Base-by-base conservation (phyloP, 2,888 invertebrate genomes). In the Siphonodentalium dalli region DNA sequence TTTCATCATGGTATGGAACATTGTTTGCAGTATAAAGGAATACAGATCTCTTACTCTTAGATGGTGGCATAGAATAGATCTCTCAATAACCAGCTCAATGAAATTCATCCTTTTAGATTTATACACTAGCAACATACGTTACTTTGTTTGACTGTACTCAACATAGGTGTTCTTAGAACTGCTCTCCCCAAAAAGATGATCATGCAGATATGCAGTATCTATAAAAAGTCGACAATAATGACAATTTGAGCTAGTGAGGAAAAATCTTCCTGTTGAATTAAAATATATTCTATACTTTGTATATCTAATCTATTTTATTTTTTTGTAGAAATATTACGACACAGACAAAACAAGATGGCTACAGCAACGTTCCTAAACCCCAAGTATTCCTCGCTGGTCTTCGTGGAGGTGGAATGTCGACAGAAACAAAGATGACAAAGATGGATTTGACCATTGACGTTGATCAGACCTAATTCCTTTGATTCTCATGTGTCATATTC, bases 391-490 rank as follows among this genome's bases (percentile, higher is more conserved):
- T 81, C 61, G 72, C 76, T 11, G 82, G 82, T 9, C 61, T 82
- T 18, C 69, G 82, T 20, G 82, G 82, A 7, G 73, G 79, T 49
- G 79, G 78, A 21, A 69, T 76, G 68, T 61, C 68, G 31, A 58
- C 70, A 9, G 72, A 78, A 3, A 79, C 81, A 11, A 51, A 60
- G n/a, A 75, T 77, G 71, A 70, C 65, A 26, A 82, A 82, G 62
- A 71, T 82, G 37, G 82, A 82, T 58, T 75, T 82, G 21, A 82
- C 82, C 27, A 66, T 78, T n/a, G 79, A 79, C 57, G 78, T 79
- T 3, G 71, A 75, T 35, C 71, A 78, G 54, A 61, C 66, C 43
- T 74, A 38, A 58, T 38, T 6, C n/a, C n/a, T n/a, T n/a, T n/a
- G n/a, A n/a, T n/a, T n/a, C n/a, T n/a, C 18, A n/a, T 42, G 18